Base-by-base conservation (phyloP, 2,888 invertebrate species). In the Phyto melanocephala region DNA sequence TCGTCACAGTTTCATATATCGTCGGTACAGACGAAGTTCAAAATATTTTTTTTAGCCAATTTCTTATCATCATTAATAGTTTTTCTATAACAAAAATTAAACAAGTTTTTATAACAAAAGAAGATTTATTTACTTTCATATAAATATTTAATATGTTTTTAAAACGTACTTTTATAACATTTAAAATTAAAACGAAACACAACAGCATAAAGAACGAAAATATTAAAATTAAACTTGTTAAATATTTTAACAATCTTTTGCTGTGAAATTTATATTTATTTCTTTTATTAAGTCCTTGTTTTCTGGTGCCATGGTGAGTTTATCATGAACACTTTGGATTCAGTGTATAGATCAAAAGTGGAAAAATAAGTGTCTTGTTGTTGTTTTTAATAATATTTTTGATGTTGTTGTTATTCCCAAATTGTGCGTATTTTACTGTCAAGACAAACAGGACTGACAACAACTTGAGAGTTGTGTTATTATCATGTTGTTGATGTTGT, bases 221-320 rank as follows among this genome's bases (percentile, higher is more conserved):
- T 15, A 40, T 13, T 37, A 17, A 45, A 56, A 37, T 35, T 37
- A n/a, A 58, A 47, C 22, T 50, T 45, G 24, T 24, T 24, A 60
- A 79, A 80, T 80, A 68, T 80, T 62, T 79, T 42, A 74, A 67
- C 60, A 74, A 24, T 10, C 17, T 76, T 80, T 28, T 10, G 37
- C 24, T 40, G 0, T 5, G 13, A 15, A 22, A 22, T 11, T 17
- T 10, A 0, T 42, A 15, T 65, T 15, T 4, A 58, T 67, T 56
- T 17, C 1, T 15, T 67, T 45, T 42, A 77, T 72, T 72, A 77
- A 74, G 54, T 62, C 50, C 62, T 63, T 33, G 13, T 13, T 1
- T 13, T 10, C 50, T 50, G 7, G 22, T 10, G 8, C 42, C 40
- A 52, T 40, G 20, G 40, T 42, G 62, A 47, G 33, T 42, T 77